Percentiles rank a stretch among this genome's conserved stretches.
Evolutionary conservation across 2,888 invertebrate genomes (phyloP).

Genomic region (Volucella inflata): DNA sequence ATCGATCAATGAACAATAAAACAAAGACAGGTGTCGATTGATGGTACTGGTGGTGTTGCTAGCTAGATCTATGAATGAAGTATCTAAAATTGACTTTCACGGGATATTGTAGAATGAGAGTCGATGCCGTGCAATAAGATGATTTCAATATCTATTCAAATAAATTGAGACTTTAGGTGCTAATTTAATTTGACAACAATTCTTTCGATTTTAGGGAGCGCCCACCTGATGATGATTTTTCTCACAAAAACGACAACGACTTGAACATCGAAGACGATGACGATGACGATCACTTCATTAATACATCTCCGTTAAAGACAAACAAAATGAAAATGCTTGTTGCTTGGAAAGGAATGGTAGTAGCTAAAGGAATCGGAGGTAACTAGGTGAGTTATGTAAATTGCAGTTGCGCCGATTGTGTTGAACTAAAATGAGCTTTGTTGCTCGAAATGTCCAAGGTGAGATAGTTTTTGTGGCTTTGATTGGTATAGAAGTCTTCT

Average conservation of each 20-base stretch:
- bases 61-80: conserved; percentile 28
- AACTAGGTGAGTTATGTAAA: conserved; percentile 70
- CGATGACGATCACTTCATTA: conserved; percentile 70
- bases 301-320: conserved; percentile 55
- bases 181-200: conserved; percentile 71
- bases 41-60: not conserved
- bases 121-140: conserved; percentile 58
- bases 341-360: conserved; percentile 50
- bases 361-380: conserved; percentile 47
- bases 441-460: conserved; percentile 42
- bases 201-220: conserved; percentile 65
- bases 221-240: conserved; percentile 48
- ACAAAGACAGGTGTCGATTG: conserved; percentile 50
- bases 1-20: conserved; percentile 50
- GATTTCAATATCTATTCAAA: conserved; percentile 68
- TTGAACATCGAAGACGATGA: conserved; percentile 4
- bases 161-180: conserved; percentile 69
- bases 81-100: conserved; percentile 32
- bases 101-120: conserved; percentile 6
- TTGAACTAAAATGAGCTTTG: conserved; percentile 38
- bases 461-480: conserved; percentile 8
- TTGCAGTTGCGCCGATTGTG: conserved; percentile 55
- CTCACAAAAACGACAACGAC: conserved; percentile 12
- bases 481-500: conserved; percentile 17
- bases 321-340: conserved; percentile 53